These are phyloP conservation scores for Dorcus parallelipipedus DNA, from an alignment of 2,888 invertebrate genomes.

Conservation along the genomic window DNA sequence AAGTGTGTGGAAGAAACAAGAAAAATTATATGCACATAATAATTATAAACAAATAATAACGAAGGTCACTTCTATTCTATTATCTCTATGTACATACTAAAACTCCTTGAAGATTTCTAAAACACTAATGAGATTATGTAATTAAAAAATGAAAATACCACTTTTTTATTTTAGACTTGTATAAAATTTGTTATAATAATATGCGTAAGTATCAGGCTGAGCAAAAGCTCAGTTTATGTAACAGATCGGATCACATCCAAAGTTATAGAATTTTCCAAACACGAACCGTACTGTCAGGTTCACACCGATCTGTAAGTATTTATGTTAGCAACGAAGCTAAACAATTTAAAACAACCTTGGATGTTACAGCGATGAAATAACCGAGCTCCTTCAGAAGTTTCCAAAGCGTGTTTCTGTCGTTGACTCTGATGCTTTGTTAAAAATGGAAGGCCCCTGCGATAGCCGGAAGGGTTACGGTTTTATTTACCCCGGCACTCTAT, in stretches of 20 bases:
- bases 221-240: slow-evolving; percentile 51
- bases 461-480: slow-evolving; percentile 49
- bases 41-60: too few relatives aligned
- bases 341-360: background rate
- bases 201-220: too few relatives aligned
- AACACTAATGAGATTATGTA: too few relatives aligned
- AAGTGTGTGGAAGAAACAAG: too few relatives aligned
- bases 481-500: slow-evolving; percentile 69
- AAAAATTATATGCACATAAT: too few relatives aligned
- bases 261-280: slow-evolving; percentile 61
- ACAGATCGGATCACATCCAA: slow-evolving; percentile 59
- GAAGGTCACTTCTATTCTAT: too few relatives aligned
- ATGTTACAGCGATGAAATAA: slow-evolving; percentile 20
- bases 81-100: too few relatives aligned
- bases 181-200: too few relatives aligned
- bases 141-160: too few relatives aligned
- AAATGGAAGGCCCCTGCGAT: slow-evolving; percentile 57
- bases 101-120: too few relatives aligned
- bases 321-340: slow-evolving; percentile 34
- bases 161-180: too few relatives aligned
- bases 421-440: slow-evolving; percentile 57
- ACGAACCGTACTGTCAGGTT: slow-evolving; percentile 58
- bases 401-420: slow-evolving; percentile 57
- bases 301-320: slow-evolving; percentile 55
- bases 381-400: slow-evolving; percentile 58